Percentiles rank a stretch among this genome's conserved stretches.
Conservation (phyloP, 2,113 vertebrate genomes). For the Sceloporus tristichus region DNA sequence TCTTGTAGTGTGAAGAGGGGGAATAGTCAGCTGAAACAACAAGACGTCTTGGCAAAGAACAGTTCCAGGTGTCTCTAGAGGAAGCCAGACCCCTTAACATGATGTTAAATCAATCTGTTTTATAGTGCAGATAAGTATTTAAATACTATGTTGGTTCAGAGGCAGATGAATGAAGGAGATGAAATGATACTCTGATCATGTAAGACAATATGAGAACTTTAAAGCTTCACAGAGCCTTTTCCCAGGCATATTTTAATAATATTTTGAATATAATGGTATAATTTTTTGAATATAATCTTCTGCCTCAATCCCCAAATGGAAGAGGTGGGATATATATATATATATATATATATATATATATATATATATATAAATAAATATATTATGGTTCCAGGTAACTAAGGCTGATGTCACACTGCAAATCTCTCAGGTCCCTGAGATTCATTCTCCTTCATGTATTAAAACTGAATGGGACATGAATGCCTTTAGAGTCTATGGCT, state of each 20-base stretch:
- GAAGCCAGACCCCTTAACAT: background rate
- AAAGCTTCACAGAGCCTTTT: background rate
- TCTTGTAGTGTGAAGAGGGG: background rate
- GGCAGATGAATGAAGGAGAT: background rate
- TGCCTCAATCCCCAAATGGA: too few species aligned
- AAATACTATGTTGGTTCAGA: background rate
- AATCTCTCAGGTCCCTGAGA: too few species aligned
- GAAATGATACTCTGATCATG: background rate
- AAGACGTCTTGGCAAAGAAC: background rate
- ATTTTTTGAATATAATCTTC: too few species aligned
- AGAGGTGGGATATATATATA: too few species aligned
- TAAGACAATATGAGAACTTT: background rate
- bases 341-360: too few species aligned
- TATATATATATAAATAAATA: too few species aligned
- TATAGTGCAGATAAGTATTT: background rate
- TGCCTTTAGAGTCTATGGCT: too few species aligned
- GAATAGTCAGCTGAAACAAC: background rate
- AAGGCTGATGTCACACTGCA: too few species aligned
- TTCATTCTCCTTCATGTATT: too few species aligned
- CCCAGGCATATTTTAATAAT: background rate
- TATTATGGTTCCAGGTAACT: background rate
- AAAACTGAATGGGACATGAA: too few species aligned
- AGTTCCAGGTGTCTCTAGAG: background rate
- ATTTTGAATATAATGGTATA: background rate
- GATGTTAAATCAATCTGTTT: background rate